A percentile compares a stretch with the other conserved stretches of the same genome.
Conservation (phyloP, 2,113 vertebrate genomes). For the Gobiocypris rarus region DNA sequence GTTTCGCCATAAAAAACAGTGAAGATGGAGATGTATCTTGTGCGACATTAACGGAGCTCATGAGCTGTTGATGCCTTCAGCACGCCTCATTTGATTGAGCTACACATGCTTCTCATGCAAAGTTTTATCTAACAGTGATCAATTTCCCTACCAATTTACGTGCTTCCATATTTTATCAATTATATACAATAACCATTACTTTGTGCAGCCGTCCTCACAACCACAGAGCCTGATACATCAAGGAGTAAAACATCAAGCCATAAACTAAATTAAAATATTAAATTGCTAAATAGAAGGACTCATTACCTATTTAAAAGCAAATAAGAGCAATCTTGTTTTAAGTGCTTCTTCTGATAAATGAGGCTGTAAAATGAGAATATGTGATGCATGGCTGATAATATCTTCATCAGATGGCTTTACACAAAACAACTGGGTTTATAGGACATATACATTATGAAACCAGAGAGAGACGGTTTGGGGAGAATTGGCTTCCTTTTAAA, state of each 20-base stretch:
- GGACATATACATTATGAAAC: background rate
- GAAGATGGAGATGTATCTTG: slow-evolving; percentile 74
- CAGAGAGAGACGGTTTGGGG: background rate
- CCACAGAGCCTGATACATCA: background rate
- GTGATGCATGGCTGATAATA: slow-evolving; percentile 3
- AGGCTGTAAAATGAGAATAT: background rate
- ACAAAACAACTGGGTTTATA: slow-evolving; percentile 1
- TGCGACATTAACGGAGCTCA: slow-evolving; percentile 81
- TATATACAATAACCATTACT: slow-evolving; percentile 31
- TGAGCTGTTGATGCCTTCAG: slow-evolving; percentile 81
- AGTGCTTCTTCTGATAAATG: slow-evolving; percentile 20
- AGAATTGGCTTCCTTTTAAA: background rate
- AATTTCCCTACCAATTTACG: slow-evolving; percentile 62
- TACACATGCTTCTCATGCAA: slow-evolving; percentile 76
- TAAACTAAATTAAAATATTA: slow-evolving; percentile 29
- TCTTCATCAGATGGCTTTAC: background rate
- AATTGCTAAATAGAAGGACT: slow-evolving; percentile 13
- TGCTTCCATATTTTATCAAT: slow-evolving; percentile 72
- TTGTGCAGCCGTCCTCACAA: background rate
- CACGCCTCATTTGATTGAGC: slow-evolving; percentile 83
- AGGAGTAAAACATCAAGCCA: slow-evolving; percentile 6
- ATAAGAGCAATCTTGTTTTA: slow-evolving; percentile 29
- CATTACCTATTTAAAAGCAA: slow-evolving; percentile 21
- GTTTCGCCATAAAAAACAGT: slow-evolving; percentile 78
- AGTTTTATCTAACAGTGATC: slow-evolving; percentile 77